phyloP scores from a whole-genome alignment of 2,797 vertebrate genomes.

The Tympanoctomys barrerae region DNA sequence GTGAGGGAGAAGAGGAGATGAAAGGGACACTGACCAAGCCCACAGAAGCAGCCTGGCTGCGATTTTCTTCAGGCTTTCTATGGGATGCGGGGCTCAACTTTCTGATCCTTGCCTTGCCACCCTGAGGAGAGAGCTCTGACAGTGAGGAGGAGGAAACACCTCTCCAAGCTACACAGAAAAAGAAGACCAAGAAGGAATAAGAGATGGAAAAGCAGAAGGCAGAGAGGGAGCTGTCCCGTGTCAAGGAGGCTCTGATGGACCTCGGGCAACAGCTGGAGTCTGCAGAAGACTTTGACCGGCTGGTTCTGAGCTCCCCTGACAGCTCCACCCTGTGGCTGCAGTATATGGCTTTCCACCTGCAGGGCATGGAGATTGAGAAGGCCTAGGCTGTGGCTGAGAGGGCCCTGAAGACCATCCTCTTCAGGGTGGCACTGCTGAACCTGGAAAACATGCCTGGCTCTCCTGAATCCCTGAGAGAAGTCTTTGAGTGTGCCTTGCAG shows the following conservation, averaged over 20 bases:
- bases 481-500: slow-evolving; percentile 96
- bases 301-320: slow-evolving; percentile 95
- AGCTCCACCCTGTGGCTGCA: slow-evolving; percentile 99
- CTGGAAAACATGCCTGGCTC: slow-evolving; percentile 99
- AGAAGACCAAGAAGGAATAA: slow-evolving; percentile 91
- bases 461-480: slow-evolving; percentile 94
- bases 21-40: slow-evolving; percentile 82
- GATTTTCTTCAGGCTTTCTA: slow-evolving; percentile 92
- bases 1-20: slow-evolving; percentile 90
- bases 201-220: slow-evolving; percentile 91
- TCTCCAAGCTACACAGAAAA: slow-evolving; percentile 86
- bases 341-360: slow-evolving; percentile 99
- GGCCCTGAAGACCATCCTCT: slow-evolving; percentile 98
- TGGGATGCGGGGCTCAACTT: slow-evolving; percentile 94
- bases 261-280: slow-evolving; percentile 92
- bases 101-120: slow-evolving; percentile 84
- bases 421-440: slow-evolving; percentile 98
- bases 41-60: slow-evolving; percentile 89
- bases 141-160: slow-evolving; percentile 92
- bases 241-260: slow-evolving; percentile 94
- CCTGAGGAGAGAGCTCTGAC: slow-evolving; percentile 89
- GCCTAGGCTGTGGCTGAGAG: slow-evolving; percentile 96
- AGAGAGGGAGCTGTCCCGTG: slow-evolving; percentile 92
- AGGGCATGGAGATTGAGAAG: slow-evolving; percentile 98
- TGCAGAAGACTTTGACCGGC: slow-evolving; percentile 92